Percentiles rank a stretch among this genome's conserved stretches.
These are phyloP conservation scores for Hirtodrosophila duncani DNA, from an alignment of 2,888 invertebrate species.

Conservation along the genomic window DNA sequence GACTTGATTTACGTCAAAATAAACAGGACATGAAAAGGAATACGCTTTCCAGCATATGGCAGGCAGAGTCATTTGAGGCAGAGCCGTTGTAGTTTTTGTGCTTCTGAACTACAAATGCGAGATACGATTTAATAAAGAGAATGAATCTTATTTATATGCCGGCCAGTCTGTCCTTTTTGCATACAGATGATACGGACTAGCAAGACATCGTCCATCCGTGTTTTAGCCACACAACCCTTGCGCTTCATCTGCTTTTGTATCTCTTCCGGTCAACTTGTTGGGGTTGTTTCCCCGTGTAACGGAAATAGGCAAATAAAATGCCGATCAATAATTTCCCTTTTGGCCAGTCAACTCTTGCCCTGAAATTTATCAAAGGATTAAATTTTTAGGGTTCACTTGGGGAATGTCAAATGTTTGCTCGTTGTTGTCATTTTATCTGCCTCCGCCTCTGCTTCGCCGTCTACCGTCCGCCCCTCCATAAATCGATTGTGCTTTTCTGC, in stretches of 20 bases:
- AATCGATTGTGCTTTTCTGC: too few species aligned
- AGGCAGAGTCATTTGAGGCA: neutral
- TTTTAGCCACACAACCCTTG: too few species aligned
- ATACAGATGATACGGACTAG: too few species aligned
- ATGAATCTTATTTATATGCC: too few species aligned
- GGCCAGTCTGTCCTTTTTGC: too few species aligned
- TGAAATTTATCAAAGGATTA: constrained; percentile 61
- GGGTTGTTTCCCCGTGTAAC: constrained; percentile 30
- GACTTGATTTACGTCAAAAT: constrained; percentile 58
- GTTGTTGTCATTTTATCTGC: neutral
- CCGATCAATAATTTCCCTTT: constrained; percentile 60
- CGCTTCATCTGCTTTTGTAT: too few species aligned
- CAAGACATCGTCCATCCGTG: too few species aligned
- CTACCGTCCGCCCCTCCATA: too few species aligned
- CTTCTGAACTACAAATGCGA: too few species aligned
- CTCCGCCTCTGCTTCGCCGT: too few species aligned
- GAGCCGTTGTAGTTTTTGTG: constrained; percentile 5
- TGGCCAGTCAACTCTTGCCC: constrained; percentile 29
- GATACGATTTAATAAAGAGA: too few species aligned
- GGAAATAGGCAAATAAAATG: constrained; percentile 61
- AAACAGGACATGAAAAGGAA: too few species aligned
- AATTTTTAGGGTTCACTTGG: constrained; percentile 48
- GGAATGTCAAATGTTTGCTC: constrained; percentile 48
- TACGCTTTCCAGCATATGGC: constrained; percentile 14
- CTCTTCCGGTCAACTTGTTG: constrained; percentile 50